These are phyloP conservation scores for Tipula lateralis DNA, from an alignment of 2,888 invertebrate species.

Conservation along the genomic window DNA sequence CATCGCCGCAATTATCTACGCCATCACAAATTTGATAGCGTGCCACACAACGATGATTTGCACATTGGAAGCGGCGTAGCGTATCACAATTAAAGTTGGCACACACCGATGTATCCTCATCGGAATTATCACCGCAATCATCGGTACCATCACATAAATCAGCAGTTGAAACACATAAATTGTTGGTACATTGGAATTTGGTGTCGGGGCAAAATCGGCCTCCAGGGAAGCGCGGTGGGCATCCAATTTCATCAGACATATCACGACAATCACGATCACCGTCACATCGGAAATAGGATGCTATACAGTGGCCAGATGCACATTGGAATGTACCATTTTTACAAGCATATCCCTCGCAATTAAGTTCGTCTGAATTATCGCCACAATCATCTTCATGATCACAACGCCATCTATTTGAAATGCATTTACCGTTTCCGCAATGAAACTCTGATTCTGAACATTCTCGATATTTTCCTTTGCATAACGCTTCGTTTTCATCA, in stretches of 20 bases:
- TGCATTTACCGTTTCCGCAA: slow-evolving; percentile 84
- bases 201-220: slow-evolving; percentile 85
- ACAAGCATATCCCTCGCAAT: slow-evolving; percentile 77
- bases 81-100: slow-evolving; percentile 82
- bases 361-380: slow-evolving; percentile 85
- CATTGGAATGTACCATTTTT: slow-evolving; percentile 91
- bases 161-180: slow-evolving; percentile 81
- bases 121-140: slow-evolving; percentile 88
- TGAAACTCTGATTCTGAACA: slow-evolving; percentile 92
- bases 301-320: slow-evolving; percentile 87
- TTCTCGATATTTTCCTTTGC: slow-evolving; percentile 76
- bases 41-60: slow-evolving; percentile 81
- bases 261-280: slow-evolving; percentile 86
- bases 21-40: slow-evolving; percentile 86
- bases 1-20: slow-evolving; percentile 89
- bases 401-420: slow-evolving; percentile 88
- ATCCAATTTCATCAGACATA: slow-evolving; percentile 83
- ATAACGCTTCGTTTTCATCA: slow-evolving; percentile 78
- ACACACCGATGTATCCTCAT: slow-evolving; percentile 76
- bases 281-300: slow-evolving; percentile 81
- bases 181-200: slow-evolving; percentile 88
- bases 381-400: slow-evolving; percentile 97
- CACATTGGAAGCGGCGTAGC: slow-evolving; percentile 79
- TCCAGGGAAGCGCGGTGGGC: slow-evolving; percentile 81
- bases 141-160: slow-evolving; percentile 91